These are phyloP conservation scores for Drosophila kepulauana DNA, from an alignment of 1,140 invertebrate genomes.

Conservation along the genomic window DNA sequence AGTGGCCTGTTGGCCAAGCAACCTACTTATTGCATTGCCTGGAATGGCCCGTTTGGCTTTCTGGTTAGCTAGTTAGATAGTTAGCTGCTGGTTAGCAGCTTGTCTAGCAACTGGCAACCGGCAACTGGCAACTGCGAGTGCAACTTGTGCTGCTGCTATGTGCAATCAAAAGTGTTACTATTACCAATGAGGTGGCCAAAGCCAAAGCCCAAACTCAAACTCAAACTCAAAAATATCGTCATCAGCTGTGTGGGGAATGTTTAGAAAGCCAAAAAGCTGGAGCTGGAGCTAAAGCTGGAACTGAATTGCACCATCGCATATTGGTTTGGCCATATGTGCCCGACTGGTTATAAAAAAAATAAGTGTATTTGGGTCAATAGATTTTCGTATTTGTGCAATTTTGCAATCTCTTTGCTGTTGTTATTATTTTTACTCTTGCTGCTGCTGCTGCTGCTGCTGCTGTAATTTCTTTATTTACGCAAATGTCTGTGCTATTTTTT, in stretches of 20 bases:
- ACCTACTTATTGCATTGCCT: slow-evolving; percentile 72
- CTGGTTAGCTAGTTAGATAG: slow-evolving; percentile 38
- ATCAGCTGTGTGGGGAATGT: slow-evolving; percentile 68
- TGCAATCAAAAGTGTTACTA: slow-evolving; percentile 71
- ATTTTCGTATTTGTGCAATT: slow-evolving; percentile 73
- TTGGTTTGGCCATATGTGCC: slow-evolving; percentile 69
- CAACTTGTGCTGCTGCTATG: slow-evolving; percentile 16
- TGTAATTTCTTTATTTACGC: slow-evolving; percentile 75
- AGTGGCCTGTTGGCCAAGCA: slow-evolving; percentile 72
- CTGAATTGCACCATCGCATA: slow-evolving; percentile 59
- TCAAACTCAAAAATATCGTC: slow-evolving; percentile 38
- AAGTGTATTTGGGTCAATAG: slow-evolving; percentile 77
- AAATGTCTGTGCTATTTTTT: slow-evolving; percentile 78
- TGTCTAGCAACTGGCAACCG: neutral
- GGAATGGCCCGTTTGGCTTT: slow-evolving; percentile 50
- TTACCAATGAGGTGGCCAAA: slow-evolving; percentile 48
- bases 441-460: slow-evolving; percentile 15
- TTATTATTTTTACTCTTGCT: slow-evolving; percentile 25
- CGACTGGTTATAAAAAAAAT: slow-evolving; percentile 63
- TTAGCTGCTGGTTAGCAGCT: slow-evolving; percentile 23
- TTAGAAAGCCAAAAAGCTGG: slow-evolving; percentile 58
- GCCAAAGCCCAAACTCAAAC: slow-evolving; percentile 38
- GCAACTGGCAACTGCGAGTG: neutral
- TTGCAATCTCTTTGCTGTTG: slow-evolving; percentile 59
- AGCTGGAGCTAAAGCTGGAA: slow-evolving; percentile 32